A percentile compares a stretch with the other conserved stretches of the same genome.
Evolutionary conservation across 2,113 vertebrate genomes (phyloP).

Genomic region (Perca schrenkii): DNA sequence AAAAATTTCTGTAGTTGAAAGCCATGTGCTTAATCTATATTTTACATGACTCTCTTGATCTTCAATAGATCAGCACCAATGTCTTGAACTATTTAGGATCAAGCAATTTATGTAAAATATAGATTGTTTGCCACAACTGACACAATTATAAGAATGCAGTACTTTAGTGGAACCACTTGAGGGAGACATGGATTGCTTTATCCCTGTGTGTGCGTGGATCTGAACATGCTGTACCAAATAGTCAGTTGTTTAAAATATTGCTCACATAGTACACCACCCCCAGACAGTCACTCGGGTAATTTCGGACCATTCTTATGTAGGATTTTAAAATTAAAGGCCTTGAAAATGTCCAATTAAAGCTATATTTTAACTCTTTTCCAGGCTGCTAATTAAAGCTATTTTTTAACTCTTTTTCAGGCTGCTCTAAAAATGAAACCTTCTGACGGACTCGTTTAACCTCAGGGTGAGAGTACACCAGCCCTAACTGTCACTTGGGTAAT

Average conservation of each 20-base stretch:
- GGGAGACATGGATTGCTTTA: conserved; percentile 57
- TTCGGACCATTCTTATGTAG: too few relatives aligned
- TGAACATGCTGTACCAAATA: not conserved
- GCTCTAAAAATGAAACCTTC: too few relatives aligned
- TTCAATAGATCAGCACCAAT: conserved; percentile 12
- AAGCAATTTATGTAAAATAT: conserved; percentile 34
- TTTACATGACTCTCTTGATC: conserved; percentile 31
- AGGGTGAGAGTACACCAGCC: too few relatives aligned
- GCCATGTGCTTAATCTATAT: conserved; percentile 5
- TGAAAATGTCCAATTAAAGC: too few relatives aligned
- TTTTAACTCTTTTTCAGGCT: too few relatives aligned
- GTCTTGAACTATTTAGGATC: conserved; percentile 43
- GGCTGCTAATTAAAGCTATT: too few relatives aligned
- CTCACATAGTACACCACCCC: not conserved
- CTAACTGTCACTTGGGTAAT: too few relatives aligned
- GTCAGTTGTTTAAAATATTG: not conserved
- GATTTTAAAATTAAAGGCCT: too few relatives aligned
- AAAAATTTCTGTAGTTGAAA: not conserved
- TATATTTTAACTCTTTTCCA: too few relatives aligned
- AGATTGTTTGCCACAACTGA: conserved; percentile 28
- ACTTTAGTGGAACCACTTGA: conserved; percentile 24
- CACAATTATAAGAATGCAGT: conserved; percentile 11
- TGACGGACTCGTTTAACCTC: too few relatives aligned
- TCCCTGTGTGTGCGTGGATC: not conserved
- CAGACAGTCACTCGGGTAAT: too few relatives aligned